These are phyloP conservation scores for Drosophila ambigua DNA, from an alignment of 1,140 invertebrate genomes.

Conservation along the genomic window DNA sequence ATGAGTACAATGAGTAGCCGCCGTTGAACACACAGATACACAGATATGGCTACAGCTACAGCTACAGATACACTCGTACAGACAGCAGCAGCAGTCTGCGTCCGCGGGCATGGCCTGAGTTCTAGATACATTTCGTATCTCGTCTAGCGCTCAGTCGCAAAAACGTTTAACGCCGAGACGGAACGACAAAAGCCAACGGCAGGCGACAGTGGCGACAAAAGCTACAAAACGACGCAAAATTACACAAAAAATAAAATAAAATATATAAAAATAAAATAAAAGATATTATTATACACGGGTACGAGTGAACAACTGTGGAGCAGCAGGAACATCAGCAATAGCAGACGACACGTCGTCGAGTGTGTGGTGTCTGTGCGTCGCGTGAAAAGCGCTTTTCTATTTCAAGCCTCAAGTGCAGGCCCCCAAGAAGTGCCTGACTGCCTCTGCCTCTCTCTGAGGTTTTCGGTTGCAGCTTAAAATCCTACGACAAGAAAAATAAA, in stretches of 20 bases:
- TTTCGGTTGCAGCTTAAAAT: too few species aligned
- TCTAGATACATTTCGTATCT: constrained; percentile 75
- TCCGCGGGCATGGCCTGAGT: constrained; percentile 42
- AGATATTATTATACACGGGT: constrained; percentile 14
- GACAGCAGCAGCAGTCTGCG: constrained; percentile 2
- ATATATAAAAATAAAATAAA: constrained; percentile 13
- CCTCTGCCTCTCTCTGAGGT: too few species aligned
- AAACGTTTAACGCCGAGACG: constrained; percentile 75
- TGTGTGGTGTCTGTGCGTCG: constrained; percentile 52
- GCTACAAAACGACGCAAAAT: constrained; percentile 47
- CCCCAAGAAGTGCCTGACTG: constrained; percentile 14
- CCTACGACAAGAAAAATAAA: constrained; percentile 21
- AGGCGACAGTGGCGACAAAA: too few species aligned
- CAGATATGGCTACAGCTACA: background rate
- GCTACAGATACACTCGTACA: background rate
- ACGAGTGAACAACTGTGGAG: constrained; percentile 28
- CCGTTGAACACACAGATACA: constrained; percentile 1
- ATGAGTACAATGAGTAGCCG: constrained; percentile 65
- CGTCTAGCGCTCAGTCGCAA: constrained; percentile 75
- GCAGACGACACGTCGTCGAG: constrained; percentile 34
- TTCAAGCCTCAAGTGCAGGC: constrained; percentile 77
- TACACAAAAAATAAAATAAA: constrained; percentile 24
- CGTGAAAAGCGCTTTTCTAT: constrained; percentile 78
- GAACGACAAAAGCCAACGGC: constrained; percentile 42
- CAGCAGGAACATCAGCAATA: constrained; percentile 1